Evolutionary conservation across 2,113 vertebrate species (phyloP).

Genomic region (Naja naja): DNA sequence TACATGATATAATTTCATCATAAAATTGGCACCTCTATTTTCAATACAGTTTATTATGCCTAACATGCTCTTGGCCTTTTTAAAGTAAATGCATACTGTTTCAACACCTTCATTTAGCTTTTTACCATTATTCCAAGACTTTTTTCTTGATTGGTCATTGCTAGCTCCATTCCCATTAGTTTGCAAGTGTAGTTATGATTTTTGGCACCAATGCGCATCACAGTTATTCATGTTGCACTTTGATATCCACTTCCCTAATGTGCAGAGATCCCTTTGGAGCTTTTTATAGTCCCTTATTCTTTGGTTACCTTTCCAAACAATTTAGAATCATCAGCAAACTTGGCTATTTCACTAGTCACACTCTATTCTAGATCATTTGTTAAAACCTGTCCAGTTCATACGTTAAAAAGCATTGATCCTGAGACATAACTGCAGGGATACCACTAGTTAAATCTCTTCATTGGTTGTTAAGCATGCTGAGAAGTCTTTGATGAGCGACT

Average conservation of each 20-base stretch:
- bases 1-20: background rate
- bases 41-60: background rate
- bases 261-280: background rate
- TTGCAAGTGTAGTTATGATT: background rate
- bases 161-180: background rate
- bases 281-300: background rate
- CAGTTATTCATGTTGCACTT: background rate
- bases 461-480: background rate
- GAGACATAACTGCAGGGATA: background rate
- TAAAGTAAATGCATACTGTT: background rate
- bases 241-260: background rate
- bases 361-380: background rate
- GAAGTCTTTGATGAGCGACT: background rate
- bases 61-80: background rate
- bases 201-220: background rate
- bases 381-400: background rate
- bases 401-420: background rate
- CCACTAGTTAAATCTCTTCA: background rate
- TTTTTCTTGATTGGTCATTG: background rate
- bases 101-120: background rate
- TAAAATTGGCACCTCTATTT: background rate
- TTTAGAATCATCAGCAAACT: background rate
- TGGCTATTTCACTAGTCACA: background rate
- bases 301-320: background rate
- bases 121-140: background rate